Conservation (phyloP, 2,113 vertebrate species). For the Daphoenositta chrysoptera region DNA sequence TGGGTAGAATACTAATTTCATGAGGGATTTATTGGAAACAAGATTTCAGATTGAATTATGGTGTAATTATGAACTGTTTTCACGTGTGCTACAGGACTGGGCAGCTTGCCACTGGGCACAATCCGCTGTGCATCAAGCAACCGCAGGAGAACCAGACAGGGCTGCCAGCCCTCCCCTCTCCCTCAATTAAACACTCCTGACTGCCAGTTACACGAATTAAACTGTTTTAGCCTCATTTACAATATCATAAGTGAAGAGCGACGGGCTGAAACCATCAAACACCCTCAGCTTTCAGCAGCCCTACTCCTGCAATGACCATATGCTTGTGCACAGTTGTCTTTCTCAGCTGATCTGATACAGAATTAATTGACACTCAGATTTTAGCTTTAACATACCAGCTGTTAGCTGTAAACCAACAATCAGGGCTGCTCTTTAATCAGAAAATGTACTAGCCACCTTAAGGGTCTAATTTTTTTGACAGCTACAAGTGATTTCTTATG, state of each 20-base stretch:
- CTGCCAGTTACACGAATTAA: conserved; percentile 59
- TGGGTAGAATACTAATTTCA: conserved; percentile 61
- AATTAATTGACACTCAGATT: conserved; percentile 66
- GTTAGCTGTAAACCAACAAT: conserved; percentile 53
- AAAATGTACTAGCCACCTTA: conserved; percentile 30
- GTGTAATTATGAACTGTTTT: conserved; percentile 72
- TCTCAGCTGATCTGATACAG: conserved; percentile 63
- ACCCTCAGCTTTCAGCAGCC: conserved; percentile 38
- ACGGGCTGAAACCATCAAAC: conserved; percentile 60
- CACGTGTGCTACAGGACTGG: conserved; percentile 47
- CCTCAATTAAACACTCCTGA: conserved; percentile 55
- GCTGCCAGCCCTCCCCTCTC: conserved; percentile 28
- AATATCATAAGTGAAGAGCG: conserved; percentile 61
- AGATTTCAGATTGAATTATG: conserved; percentile 74
- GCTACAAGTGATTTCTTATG: conserved; percentile 24
- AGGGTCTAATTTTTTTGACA: conserved; percentile 24
- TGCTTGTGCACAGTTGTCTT: conserved; percentile 49
- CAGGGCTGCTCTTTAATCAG: neutral
- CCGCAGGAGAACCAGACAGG: neutral
- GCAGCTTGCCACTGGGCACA: conserved; percentile 68
- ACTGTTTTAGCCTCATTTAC: conserved; percentile 58
- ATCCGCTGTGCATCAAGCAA: conserved; percentile 19
- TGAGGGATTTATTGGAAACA: conserved; percentile 66
- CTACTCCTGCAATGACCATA: conserved; percentile 51
- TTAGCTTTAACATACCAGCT: conserved; percentile 57